Conservation (phyloP, 2,113 vertebrate species). For the Sterrhoptilus dennistouni region DNA sequence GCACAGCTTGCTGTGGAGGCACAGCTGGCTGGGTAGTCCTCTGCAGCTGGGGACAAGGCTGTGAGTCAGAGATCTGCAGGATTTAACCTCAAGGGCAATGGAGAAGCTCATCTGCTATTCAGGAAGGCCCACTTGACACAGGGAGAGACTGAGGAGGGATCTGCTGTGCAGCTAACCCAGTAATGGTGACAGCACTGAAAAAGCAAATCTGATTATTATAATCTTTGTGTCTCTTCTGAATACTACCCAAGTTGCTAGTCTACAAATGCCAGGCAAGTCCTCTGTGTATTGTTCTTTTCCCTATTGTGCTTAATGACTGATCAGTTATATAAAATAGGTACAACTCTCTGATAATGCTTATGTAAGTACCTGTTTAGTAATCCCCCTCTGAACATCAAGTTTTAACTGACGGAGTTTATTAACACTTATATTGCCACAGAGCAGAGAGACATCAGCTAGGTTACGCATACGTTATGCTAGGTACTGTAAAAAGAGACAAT, state of each 20-base stretch:
- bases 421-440: slow-evolving; percentile 9
- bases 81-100: background rate
- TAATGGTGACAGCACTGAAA: background rate
- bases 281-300: slow-evolving; percentile 7
- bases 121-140: background rate
- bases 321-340: slow-evolving; percentile 33
- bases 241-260: background rate
- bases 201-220: slow-evolving; percentile 8
- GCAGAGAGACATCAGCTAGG: background rate
- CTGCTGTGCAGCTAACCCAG: background rate
- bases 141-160: background rate
- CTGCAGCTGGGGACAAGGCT: background rate
- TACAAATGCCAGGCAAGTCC: background rate
- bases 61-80: background rate
- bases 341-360: slow-evolving; percentile 23
- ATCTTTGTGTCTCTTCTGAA: slow-evolving; percentile 18
- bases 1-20: background rate
- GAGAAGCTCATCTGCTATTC: background rate
- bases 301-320: slow-evolving; percentile 23
- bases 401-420: slow-evolving; percentile 41
- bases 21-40: background rate
- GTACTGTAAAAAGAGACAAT: background rate
- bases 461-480: background rate
- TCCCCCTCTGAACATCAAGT: slow-evolving; percentile 16
- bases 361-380: slow-evolving; percentile 51